A percentile compares a stretch with the other conserved stretches of the same genome.
These are phyloP conservation scores for Dusona sp. DNA, from an alignment of 2,888 invertebrate genomes.

Conservation along the genomic window DNA sequence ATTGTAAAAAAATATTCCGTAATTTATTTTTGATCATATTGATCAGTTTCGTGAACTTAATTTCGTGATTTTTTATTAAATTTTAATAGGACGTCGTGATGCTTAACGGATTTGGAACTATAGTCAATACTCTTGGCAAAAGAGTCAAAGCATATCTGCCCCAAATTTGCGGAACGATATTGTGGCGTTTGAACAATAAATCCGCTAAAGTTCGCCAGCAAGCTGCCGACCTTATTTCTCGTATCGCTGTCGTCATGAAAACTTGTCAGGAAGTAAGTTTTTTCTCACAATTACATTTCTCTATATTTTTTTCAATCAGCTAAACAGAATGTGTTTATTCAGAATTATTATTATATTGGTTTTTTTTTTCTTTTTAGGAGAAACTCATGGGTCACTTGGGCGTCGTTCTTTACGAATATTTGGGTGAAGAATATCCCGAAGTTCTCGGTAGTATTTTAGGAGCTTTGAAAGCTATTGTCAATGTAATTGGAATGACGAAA, in stretches of 20 bases:
- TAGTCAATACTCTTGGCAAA: slow-evolving; percentile 98
- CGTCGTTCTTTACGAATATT: slow-evolving; percentile 98
- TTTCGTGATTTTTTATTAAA: slow-evolving; percentile 4
- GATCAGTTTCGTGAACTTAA: no score
- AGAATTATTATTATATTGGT: not conserved
- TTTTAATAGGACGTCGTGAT: slow-evolving; percentile 95
- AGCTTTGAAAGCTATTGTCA: slow-evolving; percentile 99
- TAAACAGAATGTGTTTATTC: not conserved
- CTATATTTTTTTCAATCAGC: not conserved
- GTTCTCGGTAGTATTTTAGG: slow-evolving; percentile 99
- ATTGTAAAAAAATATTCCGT: not conserved
- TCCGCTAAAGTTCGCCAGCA: slow-evolving; percentile 99
- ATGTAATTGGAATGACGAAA: slow-evolving; percentile 99
- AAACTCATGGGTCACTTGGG: slow-evolving; percentile 99
- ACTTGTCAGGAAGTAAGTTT: slow-evolving; percentile 95
- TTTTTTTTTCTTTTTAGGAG: slow-evolving; percentile 87
- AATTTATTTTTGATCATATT: no score
- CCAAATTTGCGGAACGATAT: slow-evolving; percentile 99
- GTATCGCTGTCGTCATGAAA: slow-evolving; percentile 99
- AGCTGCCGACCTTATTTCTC: slow-evolving; percentile 99
- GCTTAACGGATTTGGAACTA: slow-evolving; percentile 99
- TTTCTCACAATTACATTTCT: slow-evolving; percentile 8
- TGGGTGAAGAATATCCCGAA: slow-evolving; percentile 99
- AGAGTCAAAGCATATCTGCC: slow-evolving; percentile 99
- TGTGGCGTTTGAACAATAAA: slow-evolving; percentile 99